Evolutionary conservation across 2,113 vertebrate genomes (phyloP).

Genomic region (cattle (Bos taurus)): ARS-UCD2.0 NC_037334.1:5898001-5898500

Average conservation of each 20-base stretch:
- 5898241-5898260: fast-evolving
- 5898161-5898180: too few species aligned
- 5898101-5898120: too few species aligned
- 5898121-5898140: neutral
- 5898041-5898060: neutral
- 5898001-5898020: neutral
- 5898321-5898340: neutral
- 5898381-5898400: too few species aligned
- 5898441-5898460: too few species aligned
- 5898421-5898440: neutral
- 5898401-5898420: neutral
- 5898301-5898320: neutral
- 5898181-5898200: neutral
- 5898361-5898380: too few species aligned
- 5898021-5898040: neutral
- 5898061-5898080: neutral
- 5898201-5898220: too few species aligned
- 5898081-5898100: neutral
- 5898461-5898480: neutral
- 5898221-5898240: neutral
- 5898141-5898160: neutral
- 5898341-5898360: fast-evolving
- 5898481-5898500: neutral
- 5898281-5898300: neutral
- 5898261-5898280: fast-evolving